Base-by-base conservation (phyloP, 30 jellyfish, hydroid and myxozoan species). In the Aurelia sp. region DNA sequence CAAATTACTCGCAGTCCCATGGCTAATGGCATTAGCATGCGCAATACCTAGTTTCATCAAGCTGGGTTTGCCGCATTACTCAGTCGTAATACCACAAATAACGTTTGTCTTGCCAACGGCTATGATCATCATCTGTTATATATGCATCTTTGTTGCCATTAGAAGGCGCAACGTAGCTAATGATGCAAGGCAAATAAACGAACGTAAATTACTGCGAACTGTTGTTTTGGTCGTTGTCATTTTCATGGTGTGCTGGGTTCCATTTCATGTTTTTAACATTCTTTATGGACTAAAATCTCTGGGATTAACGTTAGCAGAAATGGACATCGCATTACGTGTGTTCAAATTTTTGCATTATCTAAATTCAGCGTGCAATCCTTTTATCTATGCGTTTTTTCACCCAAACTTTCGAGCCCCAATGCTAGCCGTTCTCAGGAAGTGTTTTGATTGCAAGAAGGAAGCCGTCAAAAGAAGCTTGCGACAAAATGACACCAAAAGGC, bases 311-410 rank as follows among this genome's bases (percentile, higher is more conserved):
- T 2, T 12, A 18, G 33, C 27, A 18, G 24, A 18, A 21, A n/a
- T 21, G 13, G n/a, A n/a, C 12, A 18, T 7, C 13, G 69, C 33
- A 6, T 12, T 53, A 4, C 55, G 55, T 44, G 55, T 44, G 9
- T 15, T 24, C 33, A 11, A 12, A 8, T 74, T 24, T 15, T 5
- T 74, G 22, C 86, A 74, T 10, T 57, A 74, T 70, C 59, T 53
- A 21, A 74, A 74, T 74, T 74, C 86, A 3, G 86, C 86, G 10
- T 74, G 86, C 74, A 74, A 74, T 27, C 86, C 86, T 8, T 51
- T 74, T 21, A 74, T 74, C 13, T 74, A 74, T 35, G 74, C 86
- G 19, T 16, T 33, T 10, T 74, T 51, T 33, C 61, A 74, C 31
- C 86, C 86, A 13, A 59, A 16, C 15, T 44, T 44, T 44, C 55